These are phyloP conservation scores for Hemiprocne comata DNA, from an alignment of 2,113 vertebrate species.

Conservation along the genomic window DNA sequence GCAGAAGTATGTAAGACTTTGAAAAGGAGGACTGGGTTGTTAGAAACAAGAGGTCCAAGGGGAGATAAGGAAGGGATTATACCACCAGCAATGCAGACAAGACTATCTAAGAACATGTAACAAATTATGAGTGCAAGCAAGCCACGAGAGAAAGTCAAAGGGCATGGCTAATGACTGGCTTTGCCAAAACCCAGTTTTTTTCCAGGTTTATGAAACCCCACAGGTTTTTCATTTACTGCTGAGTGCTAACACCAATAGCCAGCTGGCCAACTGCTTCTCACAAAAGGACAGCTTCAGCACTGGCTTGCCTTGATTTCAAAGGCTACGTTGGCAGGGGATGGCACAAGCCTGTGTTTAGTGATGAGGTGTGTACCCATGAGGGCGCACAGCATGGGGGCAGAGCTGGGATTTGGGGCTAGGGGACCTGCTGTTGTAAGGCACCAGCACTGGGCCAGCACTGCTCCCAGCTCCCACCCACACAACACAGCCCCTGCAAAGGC, in stretches of 20 bases:
- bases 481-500: not conserved
- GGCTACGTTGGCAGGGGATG: fast-evolving
- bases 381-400: fast-evolving
- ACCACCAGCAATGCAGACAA: not conserved
- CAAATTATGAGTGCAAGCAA: not conserved
- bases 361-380: not conserved
- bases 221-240: not conserved
- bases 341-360: not conserved
- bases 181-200: not conserved
- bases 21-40: not conserved
- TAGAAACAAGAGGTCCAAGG: not conserved
- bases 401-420: not conserved
- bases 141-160: not conserved
- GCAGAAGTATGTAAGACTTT: slow-evolving; percentile 11
- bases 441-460: not conserved
- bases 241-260: not conserved
- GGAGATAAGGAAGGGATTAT: slow-evolving; percentile 6
- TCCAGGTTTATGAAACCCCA: not conserved
- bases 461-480: not conserved
- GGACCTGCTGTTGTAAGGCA: not conserved
- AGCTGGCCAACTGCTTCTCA: not conserved
- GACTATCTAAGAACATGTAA: not conserved
- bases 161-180: not conserved
- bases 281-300: not conserved
- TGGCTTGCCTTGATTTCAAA: not conserved